Evolutionary conservation across 1,140 invertebrate species (phyloP), one percentile per base, ranked within the genome.

Genomic region (Zaprionus kolodkinae): DNA sequence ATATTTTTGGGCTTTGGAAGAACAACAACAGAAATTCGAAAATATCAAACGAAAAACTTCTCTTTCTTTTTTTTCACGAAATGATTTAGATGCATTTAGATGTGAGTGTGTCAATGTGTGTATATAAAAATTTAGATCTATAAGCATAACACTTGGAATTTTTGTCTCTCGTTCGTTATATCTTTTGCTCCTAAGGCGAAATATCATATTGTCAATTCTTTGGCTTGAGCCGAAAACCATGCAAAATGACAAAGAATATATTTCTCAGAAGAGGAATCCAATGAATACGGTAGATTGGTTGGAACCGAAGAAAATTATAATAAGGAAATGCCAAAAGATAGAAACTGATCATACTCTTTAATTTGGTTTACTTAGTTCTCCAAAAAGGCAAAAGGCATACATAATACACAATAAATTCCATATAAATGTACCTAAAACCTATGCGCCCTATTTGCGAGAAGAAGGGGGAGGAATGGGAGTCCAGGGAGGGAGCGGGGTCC

Each of bases 181-280:
- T 88, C 80, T 64, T 89, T 88, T 88, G 85, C 80, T 85, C 78
- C 81, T 91, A 91, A 91, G 89, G 89, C 89, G 89, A 91, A 91
- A 91, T 91, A 91, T 91, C 91, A 91, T 91, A 91, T 91, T 91
- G 89, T 91, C 89, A 91, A 91, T 88, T 91, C 89, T 76, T 87
- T 91, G 89, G 89, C 89, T 91, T 91, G 89, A 91, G 89, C 89
- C 89, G 81, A 91, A 91, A 91, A 91, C 89, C 89, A 91, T 91
- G 78, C 84, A 91, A 88, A 91, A 91, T 91, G 89, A 91, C 89
- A 91, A 91, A 89, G 84, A 82, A 89, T 79, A 89, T 91, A 86
- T 86, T 88, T 86, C 89, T 91, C 80, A 74, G 74, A 74, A 74
- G 63, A 73, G 67, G 43, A 36, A 78, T 79, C 35, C 13, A 66